phyloP scores from a whole-genome alignment of 2,888 invertebrate species.

The Ormyrus rosae region DNA sequence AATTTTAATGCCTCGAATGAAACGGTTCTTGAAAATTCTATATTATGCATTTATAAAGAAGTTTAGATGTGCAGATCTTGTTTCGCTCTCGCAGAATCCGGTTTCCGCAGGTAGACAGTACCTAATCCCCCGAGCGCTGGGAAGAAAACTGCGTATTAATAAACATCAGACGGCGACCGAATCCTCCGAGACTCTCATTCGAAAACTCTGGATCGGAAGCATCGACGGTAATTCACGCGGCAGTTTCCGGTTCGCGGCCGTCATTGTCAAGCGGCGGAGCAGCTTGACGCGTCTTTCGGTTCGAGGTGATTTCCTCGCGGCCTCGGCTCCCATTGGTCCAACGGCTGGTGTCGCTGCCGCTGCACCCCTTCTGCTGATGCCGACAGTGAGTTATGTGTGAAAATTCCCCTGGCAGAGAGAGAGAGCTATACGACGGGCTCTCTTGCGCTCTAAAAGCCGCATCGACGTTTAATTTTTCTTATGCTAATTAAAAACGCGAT shows the following conservation, averaged over 20 bases:
- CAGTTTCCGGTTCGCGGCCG: constrained; percentile 40
- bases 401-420: constrained; percentile 45
- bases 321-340: constrained; percentile 25
- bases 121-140: not conserved
- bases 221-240: not conserved
- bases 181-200: constrained; percentile 13
- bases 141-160: constrained; percentile 35
- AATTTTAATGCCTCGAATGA: no score
- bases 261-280: constrained; percentile 43
- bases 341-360: not conserved
- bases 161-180: constrained; percentile 11
- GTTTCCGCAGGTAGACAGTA: constrained; percentile 17
- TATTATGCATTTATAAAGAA: not conserved
- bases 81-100: constrained; percentile 26
- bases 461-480: constrained; percentile 55
- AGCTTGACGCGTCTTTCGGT: constrained; percentile 21
- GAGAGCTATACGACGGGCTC: not conserved
- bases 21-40: not conserved
- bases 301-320: constrained; percentile 47
- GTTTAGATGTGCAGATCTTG: not conserved
- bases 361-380: constrained; percentile 39
- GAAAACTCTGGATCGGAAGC: constrained; percentile 21
- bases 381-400: constrained; percentile 58
- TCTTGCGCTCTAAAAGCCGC: constrained; percentile 37
- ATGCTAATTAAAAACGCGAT: constrained; percentile 57